phyloP scores from a whole-genome alignment of 2,113 vertebrate genomes.

The Osmerus mordax region DNA sequence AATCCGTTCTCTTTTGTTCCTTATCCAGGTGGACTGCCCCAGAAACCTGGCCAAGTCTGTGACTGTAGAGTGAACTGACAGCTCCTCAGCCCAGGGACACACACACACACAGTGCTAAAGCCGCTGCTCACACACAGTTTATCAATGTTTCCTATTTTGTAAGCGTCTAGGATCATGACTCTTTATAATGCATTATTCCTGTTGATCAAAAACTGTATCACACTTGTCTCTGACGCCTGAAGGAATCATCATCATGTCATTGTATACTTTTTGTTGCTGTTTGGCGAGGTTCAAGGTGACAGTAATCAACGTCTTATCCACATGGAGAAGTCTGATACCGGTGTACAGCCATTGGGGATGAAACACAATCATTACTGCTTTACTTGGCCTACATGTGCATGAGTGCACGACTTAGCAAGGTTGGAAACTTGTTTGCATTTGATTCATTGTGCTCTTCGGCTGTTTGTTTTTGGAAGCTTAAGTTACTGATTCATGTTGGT shows the following conservation, averaged over 20 bases:
- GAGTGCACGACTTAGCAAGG: slow-evolving; percentile 4
- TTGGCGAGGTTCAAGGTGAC: too few species aligned
- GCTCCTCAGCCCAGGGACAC: slow-evolving; percentile 21
- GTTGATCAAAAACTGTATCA: slow-evolving; percentile 23
- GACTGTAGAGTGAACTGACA: slow-evolving; percentile 85
- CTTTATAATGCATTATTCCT: slow-evolving; percentile 45
- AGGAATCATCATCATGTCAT: slow-evolving; percentile 29
- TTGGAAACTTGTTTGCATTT: neutral
- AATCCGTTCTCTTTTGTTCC: slow-evolving; percentile 21
- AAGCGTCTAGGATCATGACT: slow-evolving; percentile 25
- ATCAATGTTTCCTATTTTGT: slow-evolving; percentile 29
- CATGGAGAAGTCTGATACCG: neutral
- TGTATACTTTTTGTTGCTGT: slow-evolving; percentile 20
- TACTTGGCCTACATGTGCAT: slow-evolving; percentile 8
- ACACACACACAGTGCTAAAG: slow-evolving; percentile 12
- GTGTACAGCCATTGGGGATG: neutral
- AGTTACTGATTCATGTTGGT: slow-evolving; percentile 14
- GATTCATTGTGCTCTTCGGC: too few species aligned
- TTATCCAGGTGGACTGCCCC: slow-evolving; percentile 90
- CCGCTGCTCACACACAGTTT: slow-evolving; percentile 29
- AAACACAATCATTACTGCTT: slow-evolving; percentile 2
- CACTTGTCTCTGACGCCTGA: slow-evolving; percentile 16
- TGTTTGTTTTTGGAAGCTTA: neutral
- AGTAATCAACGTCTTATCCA: neutral
- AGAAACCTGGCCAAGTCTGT: slow-evolving; percentile 98